These are phyloP conservation scores for Lymantria dispar DNA, from an alignment of 2,888 invertebrate species.

Conservation along the genomic window DNA sequence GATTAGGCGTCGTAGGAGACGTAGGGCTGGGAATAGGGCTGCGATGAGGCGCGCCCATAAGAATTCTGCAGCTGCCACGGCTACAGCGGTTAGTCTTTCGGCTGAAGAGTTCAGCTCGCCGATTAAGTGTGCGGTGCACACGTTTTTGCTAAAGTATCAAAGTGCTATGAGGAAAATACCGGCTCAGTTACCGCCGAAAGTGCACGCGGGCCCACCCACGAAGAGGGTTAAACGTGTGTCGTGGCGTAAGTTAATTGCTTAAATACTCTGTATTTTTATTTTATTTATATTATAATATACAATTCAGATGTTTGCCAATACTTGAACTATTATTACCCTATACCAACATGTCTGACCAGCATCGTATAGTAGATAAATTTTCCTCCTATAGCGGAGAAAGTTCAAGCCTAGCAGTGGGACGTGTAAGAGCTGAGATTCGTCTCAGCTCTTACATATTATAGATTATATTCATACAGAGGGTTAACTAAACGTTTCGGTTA, in stretches of 20 bases:
- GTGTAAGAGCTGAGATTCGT: too few species aligned
- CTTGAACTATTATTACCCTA: too few species aligned
- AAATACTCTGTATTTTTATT: too few species aligned
- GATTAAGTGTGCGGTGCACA: conserved; percentile 68
- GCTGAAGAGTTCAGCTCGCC: conserved; percentile 43
- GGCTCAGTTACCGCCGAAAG: conserved; percentile 61
- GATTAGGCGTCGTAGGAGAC: conserved; percentile 51
- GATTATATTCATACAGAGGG: too few species aligned
- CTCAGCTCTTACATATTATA: too few species aligned
- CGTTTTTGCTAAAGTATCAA: conserved; percentile 65
- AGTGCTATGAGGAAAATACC: conserved; percentile 68
- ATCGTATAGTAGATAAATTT: too few species aligned
- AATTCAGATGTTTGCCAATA: too few species aligned
- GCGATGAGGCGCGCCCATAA: conserved; percentile 55
- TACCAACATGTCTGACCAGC: too few species aligned
- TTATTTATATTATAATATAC: too few species aligned
- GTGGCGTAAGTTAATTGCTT: conserved; percentile 63
- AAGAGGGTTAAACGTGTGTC: conserved; percentile 73
- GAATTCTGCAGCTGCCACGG: conserved; percentile 28
- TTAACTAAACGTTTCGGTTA: too few species aligned
- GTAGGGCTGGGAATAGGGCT: conserved; percentile 53
- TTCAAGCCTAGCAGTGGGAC: too few species aligned
- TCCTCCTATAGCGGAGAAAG: too few species aligned
- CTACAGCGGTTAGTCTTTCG: conserved; percentile 18
- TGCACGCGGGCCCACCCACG: conserved; percentile 67